Conservation (phyloP, 92 coral and sea anemone genomes). For the Meandrina meandrites region DNA sequence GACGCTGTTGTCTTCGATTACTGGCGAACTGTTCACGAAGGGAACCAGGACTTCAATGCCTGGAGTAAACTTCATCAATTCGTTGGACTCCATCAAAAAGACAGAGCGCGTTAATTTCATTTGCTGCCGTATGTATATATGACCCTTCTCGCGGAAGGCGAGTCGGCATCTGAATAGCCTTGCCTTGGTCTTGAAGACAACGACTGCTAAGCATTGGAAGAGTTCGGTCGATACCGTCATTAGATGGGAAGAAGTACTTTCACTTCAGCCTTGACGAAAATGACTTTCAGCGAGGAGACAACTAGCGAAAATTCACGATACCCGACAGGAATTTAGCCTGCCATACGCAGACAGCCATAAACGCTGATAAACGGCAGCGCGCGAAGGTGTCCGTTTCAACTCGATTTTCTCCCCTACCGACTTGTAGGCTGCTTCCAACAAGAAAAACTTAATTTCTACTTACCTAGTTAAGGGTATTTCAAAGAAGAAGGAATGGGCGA, state of each 20-base stretch:
- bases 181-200: slow-evolving; percentile 23
- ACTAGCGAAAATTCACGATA: neutral
- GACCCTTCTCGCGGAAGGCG: neutral
- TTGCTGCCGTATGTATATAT: neutral
- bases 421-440: neutral
- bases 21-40: neutral
- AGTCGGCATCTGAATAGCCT: slow-evolving; percentile 12
- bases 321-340: neutral
- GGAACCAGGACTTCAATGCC: neutral
- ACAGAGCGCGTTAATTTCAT: neutral
- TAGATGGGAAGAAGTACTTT: neutral
- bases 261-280: neutral
- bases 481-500: neutral
- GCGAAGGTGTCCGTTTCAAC: neutral
- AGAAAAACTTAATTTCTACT: neutral
- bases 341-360: slow-evolving; percentile 6
- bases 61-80: neutral
- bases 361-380: neutral
- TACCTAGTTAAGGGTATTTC: neutral
- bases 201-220: slow-evolving; percentile 13
- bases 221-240: slow-evolving; percentile 8
- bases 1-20: neutral
- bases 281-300: neutral
- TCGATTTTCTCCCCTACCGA: neutral
- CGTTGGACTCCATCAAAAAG: neutral